Base-by-base conservation (phyloP, 2,888 invertebrate genomes). In the Ligdia adustata region DNA sequence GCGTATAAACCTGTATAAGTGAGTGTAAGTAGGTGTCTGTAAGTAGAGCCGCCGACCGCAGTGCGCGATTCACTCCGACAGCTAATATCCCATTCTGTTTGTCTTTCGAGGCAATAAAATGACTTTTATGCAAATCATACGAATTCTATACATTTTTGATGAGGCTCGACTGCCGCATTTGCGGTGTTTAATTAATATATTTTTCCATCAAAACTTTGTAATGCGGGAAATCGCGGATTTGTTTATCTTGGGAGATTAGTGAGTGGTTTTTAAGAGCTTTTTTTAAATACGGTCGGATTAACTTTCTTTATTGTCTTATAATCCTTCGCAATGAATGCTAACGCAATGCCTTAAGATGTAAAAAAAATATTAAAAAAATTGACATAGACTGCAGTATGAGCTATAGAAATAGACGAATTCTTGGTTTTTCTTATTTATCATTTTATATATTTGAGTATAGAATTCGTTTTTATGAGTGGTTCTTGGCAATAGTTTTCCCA, bases 141-240 rank as follows among this genome's bases (percentile, higher is more conserved):
- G 89, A 88, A 89, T 90, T 90, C 89, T 86, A 90, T 90, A 90
- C 89, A 90, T 90, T 89, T 90, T 88, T 89, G 88, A 90, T 90
- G 89, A 90, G 89, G 75, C 70, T 53, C 62, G 72, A 69, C 62
- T 70, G 75, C 80, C 82, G 83, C 77, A 80, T 86, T 74, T 75
- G 71, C 73, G 60, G 60, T 69, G 75, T 79, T 88, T 89, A 88
- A 89, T 89, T 89, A 87, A 84, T 86, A 84, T 69, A 81, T 85
- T 88, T 82, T 85, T 78, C 84, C 81, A 82, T 85, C 79, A 82
- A 78, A 82, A 78, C 67, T 82, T 83, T 69, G 66, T 67, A 74
- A 75, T 75, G 75, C 75, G 66, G 64, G 63, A 66, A 72, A 67
- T 66, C 63, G 59, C 52, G 57, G 66, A 71, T 71, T 73, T 69